Evolutionary conservation across 2,888 invertebrate genomes (phyloP), one percentile per base, ranked within the genome.

Genomic region (Lamproptera curius): DNA sequence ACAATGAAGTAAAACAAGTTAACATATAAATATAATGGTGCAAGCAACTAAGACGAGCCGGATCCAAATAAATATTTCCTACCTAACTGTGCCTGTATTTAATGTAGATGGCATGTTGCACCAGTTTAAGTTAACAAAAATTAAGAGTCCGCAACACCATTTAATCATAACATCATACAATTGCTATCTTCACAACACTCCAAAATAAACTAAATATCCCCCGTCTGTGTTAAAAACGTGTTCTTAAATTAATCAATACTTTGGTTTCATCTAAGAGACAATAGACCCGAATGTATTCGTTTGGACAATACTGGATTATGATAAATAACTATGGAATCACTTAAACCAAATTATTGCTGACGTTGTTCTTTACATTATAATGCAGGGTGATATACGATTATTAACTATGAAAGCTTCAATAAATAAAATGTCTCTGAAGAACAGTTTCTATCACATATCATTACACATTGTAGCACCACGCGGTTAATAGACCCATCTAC

Each of bases 391-490:
- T 74, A 76, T 75, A 74, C 72, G 73, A 75, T 66, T 70, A 76
- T 78, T 73, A 80, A 56, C 81, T 86, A 85, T 83, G 82, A 84
- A 77, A 82, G 82, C 73, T 75, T 85, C 70, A 76, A 79, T 87
- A 87, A 86, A 85, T 86, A 87, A 86, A 84, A 87, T 77, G 84
- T 83, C 77, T 86, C 82, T 85, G 83, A 72, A 86, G 81, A 81
- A 81, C 72, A 82, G 76, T 83, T 80, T 85, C 80, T 87, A 87
- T 87, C 87, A 87, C 87, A 87, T 85, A 76, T 86, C 85, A 67
- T 87, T 86, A 83, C 84, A 81, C 82, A 67, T 71, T 84, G 81
- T 86, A 87, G 86, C 86, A 87, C 87, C 87, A 85, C 86, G 76
- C 87, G 66, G 81, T 86, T 86, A 86, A 83, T 82, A 84, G 84